phyloP scores from a whole-genome alignment of 2,888 invertebrate species.

The Pelosia muscerda region DNA sequence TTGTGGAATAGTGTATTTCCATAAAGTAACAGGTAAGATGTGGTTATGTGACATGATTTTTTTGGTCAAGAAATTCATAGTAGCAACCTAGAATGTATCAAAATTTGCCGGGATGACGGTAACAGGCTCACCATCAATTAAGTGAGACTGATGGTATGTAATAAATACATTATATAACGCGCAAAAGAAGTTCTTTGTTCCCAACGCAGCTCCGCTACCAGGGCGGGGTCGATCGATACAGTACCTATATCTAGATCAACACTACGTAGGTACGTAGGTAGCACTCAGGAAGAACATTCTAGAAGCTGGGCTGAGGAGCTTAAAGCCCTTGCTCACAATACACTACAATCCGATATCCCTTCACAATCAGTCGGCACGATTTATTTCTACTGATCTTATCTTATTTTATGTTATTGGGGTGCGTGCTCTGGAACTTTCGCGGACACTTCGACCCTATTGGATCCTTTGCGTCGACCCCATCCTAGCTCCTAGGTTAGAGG shows the following conservation, averaged over 20 bases:
- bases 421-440: too few relatives aligned
- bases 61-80: background rate
- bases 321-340: slow-evolving; percentile 9
- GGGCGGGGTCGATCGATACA: slow-evolving; percentile 10
- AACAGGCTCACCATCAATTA: background rate
- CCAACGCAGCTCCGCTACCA: background rate
- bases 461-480: too few relatives aligned
- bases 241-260: slow-evolving; percentile 13
- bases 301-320: slow-evolving; percentile 10
- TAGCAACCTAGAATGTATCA: background rate
- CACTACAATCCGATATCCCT: background rate
- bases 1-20: background rate
- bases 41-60: background rate
- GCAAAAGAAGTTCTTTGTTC: slow-evolving; percentile 9
- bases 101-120: background rate
- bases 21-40: background rate
- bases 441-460: too few relatives aligned
- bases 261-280: slow-evolving; percentile 15
- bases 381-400: too few relatives aligned
- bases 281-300: slow-evolving; percentile 28
- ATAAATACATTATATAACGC: slow-evolving; percentile 8
- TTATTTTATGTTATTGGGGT: too few relatives aligned
- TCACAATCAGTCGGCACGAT: background rate
- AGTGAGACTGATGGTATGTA: background rate
- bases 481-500: too few relatives aligned